Percentiles rank a stretch among this genome's conserved stretches.
Conservation (phyloP, 2,888 invertebrate species). For the Agriopis marginaria region DNA sequence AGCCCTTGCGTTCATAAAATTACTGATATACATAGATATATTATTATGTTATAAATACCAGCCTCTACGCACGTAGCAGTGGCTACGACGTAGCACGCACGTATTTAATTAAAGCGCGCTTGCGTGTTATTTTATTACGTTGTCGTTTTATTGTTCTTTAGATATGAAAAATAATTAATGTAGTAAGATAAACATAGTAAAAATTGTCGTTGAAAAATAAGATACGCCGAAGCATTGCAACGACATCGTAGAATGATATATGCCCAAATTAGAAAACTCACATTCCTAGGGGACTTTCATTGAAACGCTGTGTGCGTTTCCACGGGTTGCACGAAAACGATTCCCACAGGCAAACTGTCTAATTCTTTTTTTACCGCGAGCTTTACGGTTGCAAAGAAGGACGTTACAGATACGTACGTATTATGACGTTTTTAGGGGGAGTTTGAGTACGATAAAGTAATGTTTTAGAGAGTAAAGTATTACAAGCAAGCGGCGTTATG, state of each 20-base stretch:
- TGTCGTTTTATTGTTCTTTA: slow-evolving; percentile 10
- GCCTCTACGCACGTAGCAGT: slow-evolving; percentile 27
- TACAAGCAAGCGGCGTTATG: slow-evolving; percentile 32
- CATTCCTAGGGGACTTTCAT: background rate
- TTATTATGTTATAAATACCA: background rate
- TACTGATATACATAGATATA: background rate
- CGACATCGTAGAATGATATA: background rate
- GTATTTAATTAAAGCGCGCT: slow-evolving; percentile 21
- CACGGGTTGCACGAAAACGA: background rate
- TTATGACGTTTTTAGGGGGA: slow-evolving; percentile 19
- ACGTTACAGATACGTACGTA: background rate
- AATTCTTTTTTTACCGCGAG: background rate
- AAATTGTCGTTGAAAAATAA: background rate
- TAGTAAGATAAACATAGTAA: background rate
- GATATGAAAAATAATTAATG: background rate
- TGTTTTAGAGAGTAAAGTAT: slow-evolving; percentile 32
- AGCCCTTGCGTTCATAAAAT: background rate
- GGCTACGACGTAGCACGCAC: slow-evolving; percentile 34
- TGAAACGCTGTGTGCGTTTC: too few species aligned
- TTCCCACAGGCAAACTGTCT: background rate
- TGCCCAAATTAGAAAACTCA: background rate
- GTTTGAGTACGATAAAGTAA: slow-evolving; percentile 8
- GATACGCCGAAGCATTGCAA: background rate
- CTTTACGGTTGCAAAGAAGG: background rate
- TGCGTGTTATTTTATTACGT: slow-evolving; percentile 20